Evolutionary conservation across 2,888 invertebrate genomes (phyloP).

Genomic region (Pachydiplax longipennis): DNA sequence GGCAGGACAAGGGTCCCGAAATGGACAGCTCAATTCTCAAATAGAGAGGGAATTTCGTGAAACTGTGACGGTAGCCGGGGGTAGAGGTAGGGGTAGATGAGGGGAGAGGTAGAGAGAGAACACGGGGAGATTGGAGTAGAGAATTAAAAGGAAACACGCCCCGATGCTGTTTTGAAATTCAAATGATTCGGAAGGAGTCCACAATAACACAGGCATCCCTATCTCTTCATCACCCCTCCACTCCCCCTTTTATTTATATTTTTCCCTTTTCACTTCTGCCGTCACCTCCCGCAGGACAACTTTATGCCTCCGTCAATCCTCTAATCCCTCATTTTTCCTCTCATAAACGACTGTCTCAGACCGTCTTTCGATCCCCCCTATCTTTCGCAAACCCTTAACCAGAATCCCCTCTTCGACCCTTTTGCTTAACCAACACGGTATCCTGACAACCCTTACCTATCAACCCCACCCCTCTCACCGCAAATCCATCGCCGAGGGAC

Average conservation of each 20-base stretch:
- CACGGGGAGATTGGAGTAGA: neutral
- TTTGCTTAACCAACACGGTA: neutral
- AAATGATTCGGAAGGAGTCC: slow-evolving; percentile 42
- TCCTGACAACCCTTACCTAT: neutral
- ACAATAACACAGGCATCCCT: slow-evolving; percentile 23
- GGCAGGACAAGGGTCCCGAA: neutral
- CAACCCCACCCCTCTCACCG: neutral
- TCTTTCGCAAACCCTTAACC: neutral
- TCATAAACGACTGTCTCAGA: neutral
- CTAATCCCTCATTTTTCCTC: neutral
- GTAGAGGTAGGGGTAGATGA: too few species aligned
- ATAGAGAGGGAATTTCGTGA: neutral
- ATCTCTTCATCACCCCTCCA: neutral
- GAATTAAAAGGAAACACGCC: slow-evolving; percentile 41
- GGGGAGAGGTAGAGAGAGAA: neutral
- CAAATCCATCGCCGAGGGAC: neutral
- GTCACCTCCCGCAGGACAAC: neutral
- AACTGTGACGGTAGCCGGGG: too few species aligned
- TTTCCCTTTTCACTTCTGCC: neutral
- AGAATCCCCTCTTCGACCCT: neutral
- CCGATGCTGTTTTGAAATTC: slow-evolving; percentile 43
- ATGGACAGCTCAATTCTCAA: neutral
- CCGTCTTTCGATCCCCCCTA: neutral
- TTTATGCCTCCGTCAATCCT: neutral
- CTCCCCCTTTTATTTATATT: neutral